Conservation (phyloP, 2,113 vertebrate species). For the Melierax canorus region DNA sequence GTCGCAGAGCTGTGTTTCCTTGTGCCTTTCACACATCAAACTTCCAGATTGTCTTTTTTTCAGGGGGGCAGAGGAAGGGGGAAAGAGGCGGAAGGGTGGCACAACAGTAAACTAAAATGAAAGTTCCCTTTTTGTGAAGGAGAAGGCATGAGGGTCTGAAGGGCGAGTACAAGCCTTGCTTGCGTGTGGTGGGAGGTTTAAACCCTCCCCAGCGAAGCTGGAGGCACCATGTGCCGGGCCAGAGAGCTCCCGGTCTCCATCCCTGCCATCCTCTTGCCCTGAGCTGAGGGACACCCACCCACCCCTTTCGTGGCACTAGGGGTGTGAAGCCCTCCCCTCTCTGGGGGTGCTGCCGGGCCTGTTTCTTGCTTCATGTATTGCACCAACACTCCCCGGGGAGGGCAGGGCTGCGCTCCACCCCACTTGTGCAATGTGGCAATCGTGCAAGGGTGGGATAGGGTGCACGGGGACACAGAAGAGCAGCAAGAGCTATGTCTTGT, state of each 20-base stretch:
- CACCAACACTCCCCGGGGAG: neutral
- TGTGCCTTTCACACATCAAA: neutral
- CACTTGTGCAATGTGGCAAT: neutral
- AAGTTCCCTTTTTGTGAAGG: no score
- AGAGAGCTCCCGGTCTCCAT: neutral
- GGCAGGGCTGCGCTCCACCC: neutral
- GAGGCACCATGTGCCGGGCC: no score
- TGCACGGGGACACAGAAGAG: no score
- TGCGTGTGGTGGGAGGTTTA: neutral
- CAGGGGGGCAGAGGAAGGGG: no score
- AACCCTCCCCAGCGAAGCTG: neutral
- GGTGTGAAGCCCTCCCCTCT: neutral
- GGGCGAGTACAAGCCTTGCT: accelerated
- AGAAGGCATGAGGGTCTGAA: accelerated
- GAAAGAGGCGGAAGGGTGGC: neutral
- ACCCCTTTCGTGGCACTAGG: neutral
- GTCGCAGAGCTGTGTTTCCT: neutral
- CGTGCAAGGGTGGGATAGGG: neutral
- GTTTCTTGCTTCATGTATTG: neutral
- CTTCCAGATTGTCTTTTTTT: no score
- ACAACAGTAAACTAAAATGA: accelerated
- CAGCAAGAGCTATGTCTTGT: no score
- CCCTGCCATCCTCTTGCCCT: neutral
- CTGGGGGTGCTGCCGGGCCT: neutral
- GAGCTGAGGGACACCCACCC: no score